These are phyloP conservation scores for Aphaenogaster ashmeadi DNA, from an alignment of 1,140 invertebrate species.

Conservation along the genomic window DNA sequence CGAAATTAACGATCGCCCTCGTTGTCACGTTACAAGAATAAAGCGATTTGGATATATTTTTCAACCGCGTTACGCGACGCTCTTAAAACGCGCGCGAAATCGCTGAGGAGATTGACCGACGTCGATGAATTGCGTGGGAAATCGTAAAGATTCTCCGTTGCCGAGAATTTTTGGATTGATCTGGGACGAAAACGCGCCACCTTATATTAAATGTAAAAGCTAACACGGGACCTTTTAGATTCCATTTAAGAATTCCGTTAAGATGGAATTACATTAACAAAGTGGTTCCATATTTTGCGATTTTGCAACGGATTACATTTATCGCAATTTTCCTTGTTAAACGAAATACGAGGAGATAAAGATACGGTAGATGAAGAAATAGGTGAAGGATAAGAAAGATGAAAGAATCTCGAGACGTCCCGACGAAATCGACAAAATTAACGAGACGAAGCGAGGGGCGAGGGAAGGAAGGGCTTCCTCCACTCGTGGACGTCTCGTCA, in stretches of 20 bases:
- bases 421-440: conserved; percentile 36
- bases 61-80: not conserved
- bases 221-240: not conserved
- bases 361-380: not conserved
- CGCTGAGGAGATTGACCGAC: not conserved
- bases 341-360: not conserved
- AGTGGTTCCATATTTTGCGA: not conserved
- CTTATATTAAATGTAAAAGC: not conserved
- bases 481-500: conserved; percentile 2
- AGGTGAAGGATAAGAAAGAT: not conserved
- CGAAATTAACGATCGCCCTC: conserved; percentile 57
- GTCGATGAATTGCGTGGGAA: not conserved
- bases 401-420: not conserved
- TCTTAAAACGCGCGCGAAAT: not conserved
- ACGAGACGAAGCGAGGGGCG: not conserved
- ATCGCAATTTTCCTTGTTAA: not conserved
- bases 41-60: conserved; percentile 40
- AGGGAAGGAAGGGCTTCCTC: not conserved
- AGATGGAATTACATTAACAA: not conserved
- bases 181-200: not conserved
- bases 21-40: conserved; percentile 48
- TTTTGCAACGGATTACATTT: not conserved
- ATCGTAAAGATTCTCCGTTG: not conserved
- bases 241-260: not conserved
- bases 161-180: not conserved